Percentiles rank a stretch among this genome's conserved stretches.
Conservation (phyloP, 2,113 vertebrate species). For the Gymnorhina tibicen region DNA sequence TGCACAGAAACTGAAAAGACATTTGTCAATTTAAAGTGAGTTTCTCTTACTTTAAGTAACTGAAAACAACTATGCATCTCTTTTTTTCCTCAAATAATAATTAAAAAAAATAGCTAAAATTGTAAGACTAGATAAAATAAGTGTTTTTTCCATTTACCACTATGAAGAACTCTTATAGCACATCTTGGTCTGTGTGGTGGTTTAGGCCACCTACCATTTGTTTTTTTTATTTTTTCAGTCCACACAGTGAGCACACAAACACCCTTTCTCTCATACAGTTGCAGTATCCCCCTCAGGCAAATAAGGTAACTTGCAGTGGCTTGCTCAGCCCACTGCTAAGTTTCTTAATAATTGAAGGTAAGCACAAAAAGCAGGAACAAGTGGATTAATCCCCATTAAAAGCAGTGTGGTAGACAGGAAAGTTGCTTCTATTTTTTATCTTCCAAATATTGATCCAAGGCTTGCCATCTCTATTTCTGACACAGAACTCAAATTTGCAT, state of each 20-base stretch:
- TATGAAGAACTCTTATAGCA: background rate
- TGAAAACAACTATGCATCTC: background rate
- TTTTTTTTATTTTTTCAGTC: background rate
- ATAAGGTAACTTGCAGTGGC: background rate
- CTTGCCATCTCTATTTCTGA: background rate
- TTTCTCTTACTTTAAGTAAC: background rate
- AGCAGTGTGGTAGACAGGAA: background rate
- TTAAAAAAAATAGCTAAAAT: background rate
- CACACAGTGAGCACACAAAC: background rate
- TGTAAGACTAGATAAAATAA: background rate
- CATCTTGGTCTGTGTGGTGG: background rate
- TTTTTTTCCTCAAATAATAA: background rate
- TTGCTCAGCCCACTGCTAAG: background rate
- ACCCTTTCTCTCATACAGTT: background rate
- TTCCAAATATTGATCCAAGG: background rate
- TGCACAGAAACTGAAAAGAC: background rate
- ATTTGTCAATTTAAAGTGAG: background rate
- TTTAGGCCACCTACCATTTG: background rate
- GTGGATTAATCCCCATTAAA: background rate
- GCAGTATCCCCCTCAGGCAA: background rate
- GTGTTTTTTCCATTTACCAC: background rate
- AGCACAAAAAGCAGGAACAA: background rate
- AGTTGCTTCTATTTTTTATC: background rate
- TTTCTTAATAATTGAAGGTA: background rate
- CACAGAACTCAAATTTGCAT: background rate